phyloP scores from a whole-genome alignment of 2,113 vertebrate genomes.

The Mirounga angustirostris region DNA sequence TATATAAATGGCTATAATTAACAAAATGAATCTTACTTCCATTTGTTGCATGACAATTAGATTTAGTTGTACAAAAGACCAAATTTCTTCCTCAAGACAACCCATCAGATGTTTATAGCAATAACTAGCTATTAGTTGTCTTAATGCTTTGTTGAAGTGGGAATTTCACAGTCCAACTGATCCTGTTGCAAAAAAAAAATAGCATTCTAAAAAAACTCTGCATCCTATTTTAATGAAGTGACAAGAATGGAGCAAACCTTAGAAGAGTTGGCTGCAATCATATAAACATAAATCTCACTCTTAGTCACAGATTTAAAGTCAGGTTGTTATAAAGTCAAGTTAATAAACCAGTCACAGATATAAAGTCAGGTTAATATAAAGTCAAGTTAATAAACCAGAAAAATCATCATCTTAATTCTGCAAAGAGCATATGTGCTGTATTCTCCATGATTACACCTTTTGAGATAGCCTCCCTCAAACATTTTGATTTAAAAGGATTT shows the following conservation, averaged over 20 bases:
- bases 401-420: slow-evolving; percentile 37
- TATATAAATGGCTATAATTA: neutral
- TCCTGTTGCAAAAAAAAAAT: neutral
- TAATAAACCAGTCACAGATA: neutral
- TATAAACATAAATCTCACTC: neutral
- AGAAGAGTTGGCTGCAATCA: neutral
- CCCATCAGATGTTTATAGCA: slow-evolving; percentile 8
- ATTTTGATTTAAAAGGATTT: slow-evolving; percentile 18
- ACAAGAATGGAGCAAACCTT: slow-evolving; percentile 41
- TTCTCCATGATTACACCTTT: slow-evolving; percentile 50
- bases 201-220: slow-evolving; percentile 4
- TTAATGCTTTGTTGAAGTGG: slow-evolving; percentile 49
- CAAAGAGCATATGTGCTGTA: neutral
- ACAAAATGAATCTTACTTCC: slow-evolving; percentile 35
- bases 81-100: slow-evolving; percentile 50
- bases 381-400: neutral
- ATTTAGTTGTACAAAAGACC: neutral
- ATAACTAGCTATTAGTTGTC: slow-evolving; percentile 8
- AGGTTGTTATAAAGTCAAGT: neutral
- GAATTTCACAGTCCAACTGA: slow-evolving; percentile 14
- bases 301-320: slow-evolving; percentile 51
- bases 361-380: neutral
- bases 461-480: slow-evolving; percentile 40
- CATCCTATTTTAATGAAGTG: slow-evolving; percentile 34
- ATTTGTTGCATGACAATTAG: slow-evolving; percentile 58